phyloP scores from a whole-genome alignment of 2,797 vertebrate genomes.

The Notolabrus celidotus region DNA sequence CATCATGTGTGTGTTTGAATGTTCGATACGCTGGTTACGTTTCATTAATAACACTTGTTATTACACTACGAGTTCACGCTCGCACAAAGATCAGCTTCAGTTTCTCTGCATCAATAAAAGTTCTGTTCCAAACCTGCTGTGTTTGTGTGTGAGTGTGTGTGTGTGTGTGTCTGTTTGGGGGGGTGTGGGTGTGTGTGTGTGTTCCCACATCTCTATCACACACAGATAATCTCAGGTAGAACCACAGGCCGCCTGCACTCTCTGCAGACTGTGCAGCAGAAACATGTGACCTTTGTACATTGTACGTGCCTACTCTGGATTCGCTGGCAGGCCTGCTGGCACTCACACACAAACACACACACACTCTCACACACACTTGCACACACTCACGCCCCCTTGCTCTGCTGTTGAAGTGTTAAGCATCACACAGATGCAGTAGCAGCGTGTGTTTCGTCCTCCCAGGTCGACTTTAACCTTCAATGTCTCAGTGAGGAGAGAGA shows the following conservation, averaged over 20 bases:
- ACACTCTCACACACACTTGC: neutral
- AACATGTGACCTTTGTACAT: conserved; percentile 60
- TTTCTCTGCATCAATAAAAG: conserved; percentile 75
- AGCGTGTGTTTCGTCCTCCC: too few species aligned
- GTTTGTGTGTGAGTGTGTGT: conserved; percentile 11
- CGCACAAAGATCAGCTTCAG: conserved; percentile 57
- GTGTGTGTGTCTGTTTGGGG: too few species aligned
- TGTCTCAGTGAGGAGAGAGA: too few species aligned
- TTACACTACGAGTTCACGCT: conserved; percentile 41
- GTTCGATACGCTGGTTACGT: conserved; percentile 26
- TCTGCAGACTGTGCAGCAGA: conserved; percentile 26
- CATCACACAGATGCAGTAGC: conserved; percentile 12
- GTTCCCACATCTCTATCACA: conserved; percentile 48
- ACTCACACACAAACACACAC: conserved; percentile 7
- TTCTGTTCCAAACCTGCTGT: conserved; percentile 60
- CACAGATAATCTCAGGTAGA: conserved; percentile 73
- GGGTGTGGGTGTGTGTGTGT: conserved; percentile 22
- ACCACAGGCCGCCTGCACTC: conserved; percentile 43
- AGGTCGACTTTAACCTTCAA: too few species aligned
- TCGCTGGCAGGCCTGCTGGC: conserved; percentile 35
- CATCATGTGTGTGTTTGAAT: conserved; percentile 43
- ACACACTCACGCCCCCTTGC: conserved; percentile 10
- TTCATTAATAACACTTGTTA: too few species aligned
- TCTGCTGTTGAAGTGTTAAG: conserved; percentile 39
- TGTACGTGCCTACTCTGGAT: conserved; percentile 40